Conservation (phyloP, 2,888 invertebrate species). For the Lycophotia porphyrea region DNA sequence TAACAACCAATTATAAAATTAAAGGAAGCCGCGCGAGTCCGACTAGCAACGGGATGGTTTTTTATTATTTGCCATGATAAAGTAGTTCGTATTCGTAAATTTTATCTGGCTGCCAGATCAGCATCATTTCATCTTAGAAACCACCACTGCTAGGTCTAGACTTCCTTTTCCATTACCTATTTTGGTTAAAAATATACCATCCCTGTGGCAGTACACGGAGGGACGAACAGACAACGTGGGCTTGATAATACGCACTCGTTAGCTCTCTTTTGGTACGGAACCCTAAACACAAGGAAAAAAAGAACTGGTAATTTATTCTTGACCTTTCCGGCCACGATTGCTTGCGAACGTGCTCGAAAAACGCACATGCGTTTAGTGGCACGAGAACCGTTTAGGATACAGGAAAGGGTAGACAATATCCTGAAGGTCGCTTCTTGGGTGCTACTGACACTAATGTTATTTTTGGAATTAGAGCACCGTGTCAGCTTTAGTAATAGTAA, state of each 20-base stretch:
- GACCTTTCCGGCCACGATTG: slow-evolving; percentile 51
- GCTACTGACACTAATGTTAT: not conserved
- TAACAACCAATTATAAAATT: too few species aligned
- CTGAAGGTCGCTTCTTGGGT: not conserved
- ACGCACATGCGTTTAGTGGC: slow-evolving; percentile 40
- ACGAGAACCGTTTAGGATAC: slow-evolving; percentile 12
- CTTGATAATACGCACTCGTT: not conserved
- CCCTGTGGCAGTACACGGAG: not conserved
- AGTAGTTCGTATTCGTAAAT: not conserved
- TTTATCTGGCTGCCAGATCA: not conserved
- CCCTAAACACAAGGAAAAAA: slow-evolving; percentile 29
- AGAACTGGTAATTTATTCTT: slow-evolving; percentile 57
- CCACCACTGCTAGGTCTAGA: too few species aligned
- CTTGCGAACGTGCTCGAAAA: slow-evolving; percentile 29
- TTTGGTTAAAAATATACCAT: not conserved
- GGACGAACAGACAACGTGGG: not conserved
- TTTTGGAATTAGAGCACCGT: not conserved
- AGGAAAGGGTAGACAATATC: slow-evolving; percentile 1
- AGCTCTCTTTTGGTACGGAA: not conserved
- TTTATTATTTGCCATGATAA: not conserved
- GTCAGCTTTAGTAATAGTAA: too few species aligned
- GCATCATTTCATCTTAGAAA: not conserved
- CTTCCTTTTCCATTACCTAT: not conserved
- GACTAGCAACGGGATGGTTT: too few species aligned
- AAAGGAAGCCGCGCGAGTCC: too few species aligned